Evolutionary conservation across 2,113 vertebrate species (phyloP), one percentile per base, ranked within the genome.

Genomic region (Amphilophus citrinellus): DNA sequence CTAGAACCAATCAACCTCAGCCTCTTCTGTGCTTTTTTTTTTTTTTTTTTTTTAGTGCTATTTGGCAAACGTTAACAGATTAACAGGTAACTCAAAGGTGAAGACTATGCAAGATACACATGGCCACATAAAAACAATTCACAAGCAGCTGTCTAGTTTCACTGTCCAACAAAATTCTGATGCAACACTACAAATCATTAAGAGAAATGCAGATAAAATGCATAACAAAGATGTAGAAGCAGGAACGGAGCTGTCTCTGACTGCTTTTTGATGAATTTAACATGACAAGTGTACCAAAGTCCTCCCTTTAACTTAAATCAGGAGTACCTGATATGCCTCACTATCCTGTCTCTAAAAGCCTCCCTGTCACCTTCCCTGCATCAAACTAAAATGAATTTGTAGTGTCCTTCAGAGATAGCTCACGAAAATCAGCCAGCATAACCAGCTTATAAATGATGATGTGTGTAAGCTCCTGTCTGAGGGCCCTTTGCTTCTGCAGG

Each of bases 401-500:
- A 82, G 66, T 77, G 47, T 83, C 76, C 66, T 80, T 76, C 61
- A 77, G n/a, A 77, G 50, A 81, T 8, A 39, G 50, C 30, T 30
- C 81, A 47, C 71, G 68, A 73, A 80, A 50, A 59, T 37, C 65
- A 61, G 50, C 32, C 11, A 82, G 32, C 75, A 83, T 76, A 61
- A 87, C 15, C 60, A 61, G 76, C 20, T 78, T 75, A 37, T 61
- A 77, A 13, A 61, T 68, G 24, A 79, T 77, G 73, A 56, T 84
- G 80, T 79, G 84, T 50, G 63, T 66, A 35, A 84, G 58, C 76
- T 57, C 3, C 56, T 58, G 57, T 65, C 63, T 82, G 35, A 13
- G n/a, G 77, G 35, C 56, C 44, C 37, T 86, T 83, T 73, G 24
- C 59, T 32, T 84, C 80, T 61, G 61, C 65, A 82, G 86, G 39